A percentile compares a stretch with the other conserved stretches of the same genome.
These are phyloP conservation scores for Onychorhynchus coronatus DNA, from an alignment of 2,113 vertebrate species.

Conservation along the genomic window DNA sequence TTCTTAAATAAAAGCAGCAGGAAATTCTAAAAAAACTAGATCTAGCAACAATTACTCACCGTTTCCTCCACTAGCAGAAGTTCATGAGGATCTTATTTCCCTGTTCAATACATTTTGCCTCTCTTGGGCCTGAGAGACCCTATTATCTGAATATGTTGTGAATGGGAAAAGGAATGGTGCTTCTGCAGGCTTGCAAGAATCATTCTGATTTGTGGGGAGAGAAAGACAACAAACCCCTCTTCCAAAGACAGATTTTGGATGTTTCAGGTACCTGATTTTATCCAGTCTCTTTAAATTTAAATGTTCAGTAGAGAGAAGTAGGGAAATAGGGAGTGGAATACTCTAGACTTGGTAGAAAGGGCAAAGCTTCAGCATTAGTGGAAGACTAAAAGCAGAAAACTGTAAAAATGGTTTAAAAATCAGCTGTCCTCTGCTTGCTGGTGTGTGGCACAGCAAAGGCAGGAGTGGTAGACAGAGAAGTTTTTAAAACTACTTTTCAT, in stretches of 20 bases:
- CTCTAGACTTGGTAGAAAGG: neutral
- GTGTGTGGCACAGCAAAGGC: neutral
- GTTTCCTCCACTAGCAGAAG: neutral
- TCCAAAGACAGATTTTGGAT: neutral
- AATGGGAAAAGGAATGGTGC: neutral
- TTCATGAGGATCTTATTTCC: neutral
- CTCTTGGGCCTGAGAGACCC: neutral
- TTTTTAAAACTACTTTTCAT: neutral
- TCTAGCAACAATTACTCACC: neutral
- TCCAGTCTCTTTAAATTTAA: neutral
- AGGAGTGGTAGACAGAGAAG: neutral
- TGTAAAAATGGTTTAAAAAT: neutral
- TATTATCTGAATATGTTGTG: neutral
- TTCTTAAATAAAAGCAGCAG: neutral
- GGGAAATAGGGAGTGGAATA: neutral
- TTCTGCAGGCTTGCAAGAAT: neutral
- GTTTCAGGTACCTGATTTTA: neutral
- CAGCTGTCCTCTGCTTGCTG: neutral
- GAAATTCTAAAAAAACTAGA: neutral
- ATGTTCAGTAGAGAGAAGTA: neutral
- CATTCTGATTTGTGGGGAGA: neutral
- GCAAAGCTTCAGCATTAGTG: neutral
- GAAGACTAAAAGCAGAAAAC: neutral
- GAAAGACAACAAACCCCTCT: neutral
- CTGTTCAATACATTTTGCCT: neutral